These are phyloP conservation scores for Exocentrus adspersus DNA, from an alignment of 2,888 invertebrate genomes.

Conservation along the genomic window DNA sequence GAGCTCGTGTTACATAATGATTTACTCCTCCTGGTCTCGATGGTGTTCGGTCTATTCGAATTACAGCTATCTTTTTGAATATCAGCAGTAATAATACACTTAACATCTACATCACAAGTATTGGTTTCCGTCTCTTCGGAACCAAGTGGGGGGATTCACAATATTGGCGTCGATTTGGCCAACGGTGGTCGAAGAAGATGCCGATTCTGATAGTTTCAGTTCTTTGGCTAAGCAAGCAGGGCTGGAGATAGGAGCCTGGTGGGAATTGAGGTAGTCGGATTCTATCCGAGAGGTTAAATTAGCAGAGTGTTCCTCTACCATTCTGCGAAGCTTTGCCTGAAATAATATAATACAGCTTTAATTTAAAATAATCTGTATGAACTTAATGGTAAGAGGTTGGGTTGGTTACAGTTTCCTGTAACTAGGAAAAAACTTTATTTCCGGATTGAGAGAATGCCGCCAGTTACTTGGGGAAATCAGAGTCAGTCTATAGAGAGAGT, in stretches of 20 bases:
- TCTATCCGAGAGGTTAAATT: conserved; percentile 61
- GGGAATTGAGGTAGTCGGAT: conserved; percentile 58
- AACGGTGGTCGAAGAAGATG: conserved; percentile 48
- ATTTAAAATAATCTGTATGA: too few species aligned
- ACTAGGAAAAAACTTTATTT: too few species aligned
- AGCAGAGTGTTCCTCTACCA: conserved; percentile 85
- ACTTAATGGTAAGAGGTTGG: too few species aligned
- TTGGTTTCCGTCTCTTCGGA: conserved; percentile 46
- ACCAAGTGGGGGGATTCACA: conserved; percentile 41
- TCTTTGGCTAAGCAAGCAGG: conserved; percentile 51
- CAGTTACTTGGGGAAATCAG: too few species aligned
- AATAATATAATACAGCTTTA: too few species aligned
- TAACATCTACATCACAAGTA: conserved; percentile 49
- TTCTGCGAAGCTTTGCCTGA: conserved; percentile 70
- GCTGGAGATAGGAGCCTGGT: conserved; percentile 53
- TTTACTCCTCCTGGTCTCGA: conserved; percentile 56
- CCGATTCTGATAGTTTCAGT: conserved; percentile 49
- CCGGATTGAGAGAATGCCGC: too few species aligned
- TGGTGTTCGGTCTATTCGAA: conserved; percentile 50
- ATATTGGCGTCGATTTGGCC: conserved; percentile 38
- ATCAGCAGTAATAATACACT: conserved; percentile 45
- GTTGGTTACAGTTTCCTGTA: too few species aligned
- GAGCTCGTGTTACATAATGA: conserved; percentile 55
- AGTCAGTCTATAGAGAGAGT: too few species aligned
- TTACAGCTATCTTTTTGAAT: conserved; percentile 48